Evolutionary conservation across 2,113 vertebrate genomes (phyloP), one percentile per base, ranked within the genome.

Genomic region (Plestiodon gilberti): DNA sequence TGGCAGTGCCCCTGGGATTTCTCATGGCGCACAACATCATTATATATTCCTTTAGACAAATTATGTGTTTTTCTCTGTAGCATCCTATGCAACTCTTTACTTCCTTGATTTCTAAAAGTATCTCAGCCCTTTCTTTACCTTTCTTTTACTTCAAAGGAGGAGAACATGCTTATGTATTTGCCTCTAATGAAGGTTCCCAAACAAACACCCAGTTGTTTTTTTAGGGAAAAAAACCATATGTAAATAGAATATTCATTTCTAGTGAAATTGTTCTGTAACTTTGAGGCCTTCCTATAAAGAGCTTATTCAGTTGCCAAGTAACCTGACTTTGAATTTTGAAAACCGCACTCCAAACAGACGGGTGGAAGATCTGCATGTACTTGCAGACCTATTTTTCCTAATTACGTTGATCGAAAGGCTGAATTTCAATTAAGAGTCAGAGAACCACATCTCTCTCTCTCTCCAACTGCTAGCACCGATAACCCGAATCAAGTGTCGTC

Each of bases 351-450:
- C 73, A 67, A 52, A 77, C 35, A 74, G 81, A n/a, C 7, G 61
- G 40, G 9, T 65, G 48, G 11, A 77, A 76, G 33, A 77, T 67
- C 62, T 84, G 22, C n/a, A 55, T 84, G n/a, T 25, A 38, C 22
- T 14, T 59, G 9, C 33, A 73, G 55, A 23, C 52, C 74, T 64
- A 64, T 38, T 84, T 52, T 23, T 62, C 13, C 86, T 96, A 96
- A 96, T 89, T 88, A 94, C 95, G 83, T 94, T 96, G 95, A 95
- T 96, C 87, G 93, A 92, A 96, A 95, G 90, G 87, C 92, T 95
- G 95, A 93, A 94, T 95, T 96, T 96, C 93, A 96, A 90, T 95
- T 95, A 95, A 92, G 91, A 96, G 92, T 96, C 93, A 94, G 84
- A 95, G 93, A 93, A 83, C 73, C 38, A 23, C 91, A 90, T 93